Percentiles rank a stretch among this genome's conserved stretches.
Evolutionary conservation across 2,797 vertebrate genomes (phyloP).

Genomic region (Macroramphosus scolopax): DNA sequence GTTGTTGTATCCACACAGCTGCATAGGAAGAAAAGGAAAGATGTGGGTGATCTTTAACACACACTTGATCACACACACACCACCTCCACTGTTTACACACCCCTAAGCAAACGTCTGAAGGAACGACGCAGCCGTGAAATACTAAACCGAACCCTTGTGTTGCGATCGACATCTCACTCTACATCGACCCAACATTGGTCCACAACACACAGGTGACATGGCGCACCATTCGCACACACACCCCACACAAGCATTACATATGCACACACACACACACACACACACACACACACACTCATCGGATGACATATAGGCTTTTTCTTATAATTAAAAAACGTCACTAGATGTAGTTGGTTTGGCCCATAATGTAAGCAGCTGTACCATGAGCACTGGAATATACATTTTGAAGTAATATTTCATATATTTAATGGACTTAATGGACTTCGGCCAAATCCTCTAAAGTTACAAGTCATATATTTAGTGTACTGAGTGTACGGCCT

Average conservation of each 20-base stretch:
- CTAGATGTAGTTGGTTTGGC: not conserved
- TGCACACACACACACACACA: constrained; percentile 10
- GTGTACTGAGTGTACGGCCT: not conserved
- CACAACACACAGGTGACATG: constrained; percentile 35
- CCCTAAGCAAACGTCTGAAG: constrained; percentile 50
- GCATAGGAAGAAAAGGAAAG: constrained; percentile 21
- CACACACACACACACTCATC: too few species aligned
- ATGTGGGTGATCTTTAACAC: constrained; percentile 37
- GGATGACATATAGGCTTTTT: too few species aligned
- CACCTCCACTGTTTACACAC: constrained; percentile 49
- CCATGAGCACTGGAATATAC: not conserved
- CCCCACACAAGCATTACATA: too few species aligned
- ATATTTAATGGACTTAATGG: not conserved
- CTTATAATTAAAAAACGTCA: too few species aligned
- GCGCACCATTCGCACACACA: constrained; percentile 38
- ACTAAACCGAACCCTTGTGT: constrained; percentile 32
- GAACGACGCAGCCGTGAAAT: constrained; percentile 39
- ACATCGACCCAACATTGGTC: constrained; percentile 31
- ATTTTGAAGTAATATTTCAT: not conserved
- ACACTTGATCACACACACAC: constrained; percentile 30
- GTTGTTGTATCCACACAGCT: constrained; percentile 55
- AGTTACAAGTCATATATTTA: not conserved
- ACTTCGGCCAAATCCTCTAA: not conserved
- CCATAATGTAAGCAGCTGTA: not conserved
- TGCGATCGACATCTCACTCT: constrained; percentile 42